Percentiles rank a stretch among this genome's conserved stretches.
phyloP scores from a whole-genome alignment of 2,888 invertebrate genomes.

The Lutraria lutraria region DNA sequence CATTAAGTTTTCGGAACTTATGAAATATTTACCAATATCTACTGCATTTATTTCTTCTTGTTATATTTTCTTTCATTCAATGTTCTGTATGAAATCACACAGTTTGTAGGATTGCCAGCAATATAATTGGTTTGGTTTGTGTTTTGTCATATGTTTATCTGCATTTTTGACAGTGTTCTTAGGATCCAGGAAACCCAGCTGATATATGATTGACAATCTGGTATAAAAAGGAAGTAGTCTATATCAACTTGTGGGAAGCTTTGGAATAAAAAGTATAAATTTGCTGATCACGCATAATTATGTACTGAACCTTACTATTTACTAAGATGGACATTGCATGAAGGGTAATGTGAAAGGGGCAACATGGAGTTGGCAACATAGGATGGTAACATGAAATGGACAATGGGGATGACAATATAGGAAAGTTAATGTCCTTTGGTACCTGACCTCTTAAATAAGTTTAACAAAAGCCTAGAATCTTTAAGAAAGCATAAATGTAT shows the following conservation, averaged over 20 bases:
- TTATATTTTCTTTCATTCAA: background rate
- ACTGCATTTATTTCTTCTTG: background rate
- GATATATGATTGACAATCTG: background rate
- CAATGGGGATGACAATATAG: no score
- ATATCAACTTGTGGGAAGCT: background rate
- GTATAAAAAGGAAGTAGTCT: background rate
- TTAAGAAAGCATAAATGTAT: no score
- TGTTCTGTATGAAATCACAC: background rate
- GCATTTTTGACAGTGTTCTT: background rate
- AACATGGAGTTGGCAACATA: no score
- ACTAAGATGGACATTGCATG: no score
- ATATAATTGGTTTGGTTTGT: slow-evolving; percentile 11
- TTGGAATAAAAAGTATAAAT: background rate
- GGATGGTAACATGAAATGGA: no score
- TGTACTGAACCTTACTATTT: background rate
- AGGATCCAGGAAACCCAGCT: background rate
- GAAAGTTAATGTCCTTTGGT: no score
- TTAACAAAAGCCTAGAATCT: no score
- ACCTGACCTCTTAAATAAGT: no score
- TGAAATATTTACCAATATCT: background rate
- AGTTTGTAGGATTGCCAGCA: slow-evolving; percentile 3
- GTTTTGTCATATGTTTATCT: slow-evolving; percentile 15
- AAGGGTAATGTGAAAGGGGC: no score
- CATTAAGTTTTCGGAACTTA: background rate
- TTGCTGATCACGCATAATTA: background rate